These are phyloP conservation scores for Ceratotherium simum DNA, from an alignment of 2,113 vertebrate genomes.

Conservation along the genomic window DNA sequence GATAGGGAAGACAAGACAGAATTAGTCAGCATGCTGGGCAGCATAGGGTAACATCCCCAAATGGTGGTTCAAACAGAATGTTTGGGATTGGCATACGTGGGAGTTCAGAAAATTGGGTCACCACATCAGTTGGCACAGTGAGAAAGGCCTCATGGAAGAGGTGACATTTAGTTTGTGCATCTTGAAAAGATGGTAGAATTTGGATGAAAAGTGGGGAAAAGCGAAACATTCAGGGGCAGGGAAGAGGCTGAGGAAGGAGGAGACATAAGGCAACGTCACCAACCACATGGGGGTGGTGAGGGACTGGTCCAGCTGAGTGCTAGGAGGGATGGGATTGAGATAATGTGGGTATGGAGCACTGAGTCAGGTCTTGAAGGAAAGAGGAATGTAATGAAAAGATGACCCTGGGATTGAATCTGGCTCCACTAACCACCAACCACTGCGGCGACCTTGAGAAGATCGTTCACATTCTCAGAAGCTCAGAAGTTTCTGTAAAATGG, in stretches of 20 bases:
- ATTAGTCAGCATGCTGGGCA: neutral
- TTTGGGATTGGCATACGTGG: too few species aligned
- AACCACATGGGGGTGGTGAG: too few species aligned
- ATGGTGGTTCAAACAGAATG: neutral
- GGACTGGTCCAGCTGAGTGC: rapidly evolving
- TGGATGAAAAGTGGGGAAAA: neutral
- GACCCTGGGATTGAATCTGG: neutral
- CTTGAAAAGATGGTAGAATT: neutral
- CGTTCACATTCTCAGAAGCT: neutral
- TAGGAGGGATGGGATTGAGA: neutral
- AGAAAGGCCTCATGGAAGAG: neutral
- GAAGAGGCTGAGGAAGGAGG: neutral
- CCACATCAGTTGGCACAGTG: neutral
- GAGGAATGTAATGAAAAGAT: neutral
- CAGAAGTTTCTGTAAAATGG: neutral
- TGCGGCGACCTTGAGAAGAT: neutral
- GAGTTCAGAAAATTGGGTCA: neutral
- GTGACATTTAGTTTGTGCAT: neutral
- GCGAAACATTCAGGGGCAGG: neutral
- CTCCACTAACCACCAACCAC: neutral
- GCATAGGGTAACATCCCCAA: neutral
- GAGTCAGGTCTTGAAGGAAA: neutral
- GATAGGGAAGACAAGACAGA: neutral
- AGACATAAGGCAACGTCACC: neutral
- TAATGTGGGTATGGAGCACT: neutral